Evolutionary conservation across 2,113 vertebrate genomes (phyloP).

Genomic region (Perca schrenkii): DNA sequence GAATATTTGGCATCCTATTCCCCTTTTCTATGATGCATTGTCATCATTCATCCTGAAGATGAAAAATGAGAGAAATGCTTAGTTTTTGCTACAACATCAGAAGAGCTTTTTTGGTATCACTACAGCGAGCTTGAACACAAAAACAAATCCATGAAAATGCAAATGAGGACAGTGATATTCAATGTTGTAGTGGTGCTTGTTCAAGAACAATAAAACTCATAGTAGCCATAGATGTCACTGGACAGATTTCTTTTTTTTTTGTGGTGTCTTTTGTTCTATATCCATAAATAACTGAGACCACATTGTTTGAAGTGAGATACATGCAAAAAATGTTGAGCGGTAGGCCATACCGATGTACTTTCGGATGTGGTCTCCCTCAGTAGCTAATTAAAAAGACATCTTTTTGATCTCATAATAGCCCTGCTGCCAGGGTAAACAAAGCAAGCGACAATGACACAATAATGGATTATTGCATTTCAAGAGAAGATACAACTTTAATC

Average conservation of each 20-base stretch:
- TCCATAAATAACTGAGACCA: conserved; percentile 75
- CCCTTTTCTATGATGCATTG: conserved; percentile 1
- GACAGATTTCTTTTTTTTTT: conserved; percentile 57
- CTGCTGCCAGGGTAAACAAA: conserved; percentile 76
- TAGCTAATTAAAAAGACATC: conserved; percentile 79
- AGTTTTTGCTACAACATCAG: not conserved
- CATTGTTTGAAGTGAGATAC: conserved; percentile 68
- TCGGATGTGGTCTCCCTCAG: conserved; percentile 70
- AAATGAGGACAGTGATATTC: conserved; percentile 41
- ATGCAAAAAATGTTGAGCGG: conserved; percentile 63
- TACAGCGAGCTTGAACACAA: not conserved
- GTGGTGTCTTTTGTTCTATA: conserved; percentile 65
- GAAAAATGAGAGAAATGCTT: conserved; percentile 14
- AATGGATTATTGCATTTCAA: conserved; percentile 68
- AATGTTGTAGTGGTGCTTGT: conserved; percentile 40
- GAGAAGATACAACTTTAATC: conserved; percentile 58
- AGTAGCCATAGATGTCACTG: conserved; percentile 46
- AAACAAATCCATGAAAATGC: conserved; percentile 7
- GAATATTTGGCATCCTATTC: not conserved
- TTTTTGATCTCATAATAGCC: conserved; percentile 81
- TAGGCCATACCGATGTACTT: conserved; percentile 69
- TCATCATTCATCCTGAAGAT: conserved; percentile 4
- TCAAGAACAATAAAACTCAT: conserved; percentile 49
- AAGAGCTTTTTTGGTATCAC: conserved; percentile 4
- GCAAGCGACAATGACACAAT: conserved; percentile 75